Evolutionary conservation across 2,113 vertebrate genomes (phyloP).

Genomic region (Todiramphus chloris): DNA sequence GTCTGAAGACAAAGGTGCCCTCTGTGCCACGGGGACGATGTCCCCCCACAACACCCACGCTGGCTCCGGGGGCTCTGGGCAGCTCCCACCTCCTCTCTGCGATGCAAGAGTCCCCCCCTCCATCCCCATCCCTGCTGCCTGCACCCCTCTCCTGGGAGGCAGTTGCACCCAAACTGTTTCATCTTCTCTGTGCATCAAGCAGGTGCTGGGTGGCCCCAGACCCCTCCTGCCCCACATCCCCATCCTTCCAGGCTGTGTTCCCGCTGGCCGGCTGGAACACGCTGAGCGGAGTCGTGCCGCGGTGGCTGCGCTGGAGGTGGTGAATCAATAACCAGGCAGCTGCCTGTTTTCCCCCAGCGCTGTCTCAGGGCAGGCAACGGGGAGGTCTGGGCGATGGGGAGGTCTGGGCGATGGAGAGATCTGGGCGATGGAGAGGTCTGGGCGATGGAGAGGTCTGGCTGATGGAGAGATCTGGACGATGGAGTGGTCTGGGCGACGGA

Average conservation of each 20-base stretch:
- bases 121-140: not conserved
- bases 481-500: not conserved
- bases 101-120: not conserved
- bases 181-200: not conserved
- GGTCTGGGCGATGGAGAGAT: not conserved
- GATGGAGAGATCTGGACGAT: not conserved
- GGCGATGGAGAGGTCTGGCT: too few species aligned
- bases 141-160: not conserved
- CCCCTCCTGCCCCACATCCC: not conserved
- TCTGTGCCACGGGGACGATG: not conserved
- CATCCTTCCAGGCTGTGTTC: not conserved
- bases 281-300: not conserved
- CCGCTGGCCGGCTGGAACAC: not conserved
- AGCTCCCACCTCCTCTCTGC: not conserved
- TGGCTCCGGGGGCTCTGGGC: not conserved
- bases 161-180: not conserved
- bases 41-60: not conserved
- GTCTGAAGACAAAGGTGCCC: not conserved
- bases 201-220: not conserved
- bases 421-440: too few species aligned
- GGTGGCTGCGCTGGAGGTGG: not conserved
- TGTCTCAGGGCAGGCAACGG: not conserved
- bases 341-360: not conserved
- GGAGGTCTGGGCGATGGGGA: not conserved
- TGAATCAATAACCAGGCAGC: conserved; percentile 45